Conservation (phyloP, 1,140 invertebrate genomes). For the Steinernema feltiae region DNA sequence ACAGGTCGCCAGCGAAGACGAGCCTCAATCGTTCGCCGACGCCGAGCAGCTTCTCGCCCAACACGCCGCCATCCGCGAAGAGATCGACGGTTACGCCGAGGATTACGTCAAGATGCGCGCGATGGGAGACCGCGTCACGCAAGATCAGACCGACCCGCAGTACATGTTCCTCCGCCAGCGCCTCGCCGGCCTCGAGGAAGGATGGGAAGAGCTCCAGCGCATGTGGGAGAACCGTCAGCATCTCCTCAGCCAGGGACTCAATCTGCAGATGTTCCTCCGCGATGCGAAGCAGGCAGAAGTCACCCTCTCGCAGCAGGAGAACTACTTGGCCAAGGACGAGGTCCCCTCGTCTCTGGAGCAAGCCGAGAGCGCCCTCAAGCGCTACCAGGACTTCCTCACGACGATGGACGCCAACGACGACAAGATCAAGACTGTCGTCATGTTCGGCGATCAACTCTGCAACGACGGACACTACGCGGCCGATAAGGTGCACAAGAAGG, state of each 20-base stretch:
- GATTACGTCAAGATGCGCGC: conserved; percentile 99
- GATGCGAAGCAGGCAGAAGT: conserved; percentile 97
- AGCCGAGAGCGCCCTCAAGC: conserved; percentile 90
- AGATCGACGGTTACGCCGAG: conserved; percentile 96
- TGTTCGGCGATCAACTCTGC: conserved; percentile 79
- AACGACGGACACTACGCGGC: conserved; percentile 68
- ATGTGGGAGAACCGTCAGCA: conserved; percentile 99
- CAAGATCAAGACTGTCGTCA: conserved; percentile 82
- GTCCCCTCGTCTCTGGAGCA: conserved; percentile 87
- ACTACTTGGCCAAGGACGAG: conserved; percentile 86
- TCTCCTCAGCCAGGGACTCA: conserved; percentile 81
- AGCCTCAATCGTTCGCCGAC: conserved; percentile 86
- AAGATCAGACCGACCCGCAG: conserved; percentile 79
- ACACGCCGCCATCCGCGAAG: conserved; percentile 93
- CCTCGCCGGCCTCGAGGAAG: conserved; percentile 90
- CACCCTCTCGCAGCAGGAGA: conserved; percentile 92
- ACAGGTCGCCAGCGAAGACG: conserved; percentile 87
- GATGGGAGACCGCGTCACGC: conserved; percentile 88
- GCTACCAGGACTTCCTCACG: conserved; percentile 95
- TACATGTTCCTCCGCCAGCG: conserved; percentile 63
- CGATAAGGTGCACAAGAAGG: conserved; percentile 88
- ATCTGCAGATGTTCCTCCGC: conserved; percentile 78
- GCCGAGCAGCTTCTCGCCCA: conserved; percentile 89
- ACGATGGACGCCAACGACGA: conserved; percentile 99
- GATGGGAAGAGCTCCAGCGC: conserved; percentile 95